A percentile compares a stretch with the other conserved stretches of the same genome.
These are phyloP conservation scores for Neomonachus schauinslandi DNA, from an alignment of 2,113 vertebrate genomes.

Conservation along the genomic window DNA sequence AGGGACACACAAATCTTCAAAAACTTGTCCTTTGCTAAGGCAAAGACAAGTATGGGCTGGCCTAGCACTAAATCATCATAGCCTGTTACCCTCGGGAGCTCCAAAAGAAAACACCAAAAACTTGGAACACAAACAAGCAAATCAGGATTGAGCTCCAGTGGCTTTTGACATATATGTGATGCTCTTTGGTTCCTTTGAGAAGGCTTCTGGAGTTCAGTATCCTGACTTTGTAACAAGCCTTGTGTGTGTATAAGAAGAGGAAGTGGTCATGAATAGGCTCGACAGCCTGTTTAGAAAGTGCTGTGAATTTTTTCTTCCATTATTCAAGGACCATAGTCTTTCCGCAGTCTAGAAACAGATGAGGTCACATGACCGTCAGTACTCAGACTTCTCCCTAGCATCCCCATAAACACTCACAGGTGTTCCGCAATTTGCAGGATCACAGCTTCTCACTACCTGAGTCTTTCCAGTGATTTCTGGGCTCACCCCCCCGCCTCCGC, in stretches of 20 bases:
- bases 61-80: not conserved
- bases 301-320: not conserved
- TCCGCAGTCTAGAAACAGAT: not conserved
- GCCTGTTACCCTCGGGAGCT: not conserved
- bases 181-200: not conserved
- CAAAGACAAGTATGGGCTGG: not conserved
- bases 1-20: not conserved
- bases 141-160: not conserved
- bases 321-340: not conserved
- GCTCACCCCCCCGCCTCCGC: not conserved
- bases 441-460: not conserved
- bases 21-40: not conserved
- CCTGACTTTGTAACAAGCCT: not conserved
- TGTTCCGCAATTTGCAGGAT: not conserved
- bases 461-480: not conserved
- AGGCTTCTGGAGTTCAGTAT: not conserved
- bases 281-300: not conserved
- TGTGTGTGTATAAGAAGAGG: not conserved
- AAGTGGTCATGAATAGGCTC: not conserved
- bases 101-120: not conserved
- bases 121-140: not conserved
- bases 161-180: constrained; percentile 19
- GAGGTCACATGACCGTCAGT: not conserved
- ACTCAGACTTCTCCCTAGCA: not conserved
- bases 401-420: not conserved